Conservation (phyloP, 2,113 vertebrate genomes). For the Gorsachius goisagi region DNA sequence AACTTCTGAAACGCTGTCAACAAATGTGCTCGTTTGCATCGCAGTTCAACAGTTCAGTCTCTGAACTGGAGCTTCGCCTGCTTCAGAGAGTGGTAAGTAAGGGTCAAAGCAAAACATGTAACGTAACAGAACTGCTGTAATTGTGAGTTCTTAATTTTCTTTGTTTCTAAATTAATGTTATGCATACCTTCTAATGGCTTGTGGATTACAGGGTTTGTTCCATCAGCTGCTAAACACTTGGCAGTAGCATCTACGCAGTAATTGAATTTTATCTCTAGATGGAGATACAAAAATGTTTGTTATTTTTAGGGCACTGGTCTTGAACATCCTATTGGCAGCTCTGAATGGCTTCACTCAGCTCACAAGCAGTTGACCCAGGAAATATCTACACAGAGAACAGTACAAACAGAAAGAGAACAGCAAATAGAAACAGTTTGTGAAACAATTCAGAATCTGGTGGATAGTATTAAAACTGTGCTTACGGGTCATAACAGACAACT, state of each 20-base stretch:
- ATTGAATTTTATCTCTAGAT: background rate
- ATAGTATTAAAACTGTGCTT: conserved; percentile 93
- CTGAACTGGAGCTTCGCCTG: conserved; percentile 91
- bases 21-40: conserved; percentile 94
- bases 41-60: conserved; percentile 93
- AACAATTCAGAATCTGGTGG: conserved; percentile 91
- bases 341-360: conserved; percentile 91
- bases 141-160: background rate
- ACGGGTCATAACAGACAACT: conserved; percentile 94
- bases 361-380: conserved; percentile 92
- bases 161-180: background rate
- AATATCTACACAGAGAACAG: conserved; percentile 81
- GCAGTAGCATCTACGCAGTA: background rate
- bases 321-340: conserved; percentile 89
- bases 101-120: background rate
- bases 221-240: background rate
- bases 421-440: conserved; percentile 90
- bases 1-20: conserved; percentile 94
- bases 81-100: conserved; percentile 90
- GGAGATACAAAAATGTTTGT: background rate
- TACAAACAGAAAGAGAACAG: conserved; percentile 91
- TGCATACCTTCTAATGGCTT: background rate
- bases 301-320: conserved; percentile 82
- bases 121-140: rapidly evolving
- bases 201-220: background rate